These are phyloP conservation scores for Characodon lateralis DNA, from an alignment of 2,797 vertebrate genomes.

Conservation along the genomic window DNA sequence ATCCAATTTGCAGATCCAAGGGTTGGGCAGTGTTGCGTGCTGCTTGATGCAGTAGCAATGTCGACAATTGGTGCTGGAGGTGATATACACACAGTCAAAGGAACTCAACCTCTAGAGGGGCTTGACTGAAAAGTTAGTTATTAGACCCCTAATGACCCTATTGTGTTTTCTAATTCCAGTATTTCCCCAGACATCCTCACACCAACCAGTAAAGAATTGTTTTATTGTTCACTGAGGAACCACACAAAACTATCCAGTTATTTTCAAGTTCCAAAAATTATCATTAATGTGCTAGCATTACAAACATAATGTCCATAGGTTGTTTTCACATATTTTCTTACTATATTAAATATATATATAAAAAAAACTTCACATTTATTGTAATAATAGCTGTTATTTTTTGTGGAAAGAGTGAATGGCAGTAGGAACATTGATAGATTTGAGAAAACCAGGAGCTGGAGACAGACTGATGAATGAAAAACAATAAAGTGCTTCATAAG, in stretches of 20 bases:
- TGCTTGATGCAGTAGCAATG: background rate
- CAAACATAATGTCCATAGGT: background rate
- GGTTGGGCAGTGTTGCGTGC: background rate
- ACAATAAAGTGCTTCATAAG: too few relatives aligned
- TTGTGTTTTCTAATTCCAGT: constrained; percentile 12
- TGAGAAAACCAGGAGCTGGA: background rate
- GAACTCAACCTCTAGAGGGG: constrained; percentile 7
- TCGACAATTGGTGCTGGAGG: background rate
- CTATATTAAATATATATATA: too few relatives aligned
- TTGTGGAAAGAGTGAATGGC: background rate
- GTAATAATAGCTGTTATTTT: too few relatives aligned
- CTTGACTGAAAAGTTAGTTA: constrained; percentile 13
- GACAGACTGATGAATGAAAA: background rate
- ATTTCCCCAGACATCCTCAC: constrained; percentile 7
- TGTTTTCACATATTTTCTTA: background rate
- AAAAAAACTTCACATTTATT: too few relatives aligned
- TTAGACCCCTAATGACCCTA: constrained; percentile 9
- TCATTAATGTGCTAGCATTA: background rate
- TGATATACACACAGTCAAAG: background rate
- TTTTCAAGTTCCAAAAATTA: background rate
- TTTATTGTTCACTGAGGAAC: background rate
- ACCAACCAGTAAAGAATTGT: background rate
- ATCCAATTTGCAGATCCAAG: background rate
- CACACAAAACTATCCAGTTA: background rate
- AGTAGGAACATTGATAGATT: background rate